phyloP scores from a whole-genome alignment of 2,797 vertebrate genomes.

The Enteromius afrohamiltoni region DNA sequence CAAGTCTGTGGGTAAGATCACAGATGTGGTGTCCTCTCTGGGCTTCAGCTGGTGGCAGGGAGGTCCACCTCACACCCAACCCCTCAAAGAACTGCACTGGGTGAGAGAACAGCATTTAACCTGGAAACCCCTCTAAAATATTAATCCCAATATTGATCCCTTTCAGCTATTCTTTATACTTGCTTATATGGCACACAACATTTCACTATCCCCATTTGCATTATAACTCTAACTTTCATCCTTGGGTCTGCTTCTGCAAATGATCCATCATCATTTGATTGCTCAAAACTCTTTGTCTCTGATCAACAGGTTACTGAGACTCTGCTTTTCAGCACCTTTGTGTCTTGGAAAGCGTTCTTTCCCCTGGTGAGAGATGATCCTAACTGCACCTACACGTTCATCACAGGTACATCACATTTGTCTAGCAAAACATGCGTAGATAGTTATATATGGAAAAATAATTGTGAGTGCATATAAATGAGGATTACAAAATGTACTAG shows the following conservation, averaged over 20 bases:
- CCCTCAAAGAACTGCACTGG: slow-evolving; percentile 81
- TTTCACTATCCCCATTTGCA: not conserved
- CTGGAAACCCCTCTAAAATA: not conserved
- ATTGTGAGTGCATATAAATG: not conserved
- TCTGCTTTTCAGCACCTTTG: slow-evolving; percentile 79
- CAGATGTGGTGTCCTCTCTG: slow-evolving; percentile 82
- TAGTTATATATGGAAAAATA: not conserved
- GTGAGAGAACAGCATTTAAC: slow-evolving; percentile 64
- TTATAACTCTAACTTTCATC: not conserved
- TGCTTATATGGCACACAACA: not conserved
- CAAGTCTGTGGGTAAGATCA: slow-evolving; percentile 78
- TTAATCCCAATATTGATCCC: not conserved
- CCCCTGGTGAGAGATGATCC: slow-evolving; percentile 79
- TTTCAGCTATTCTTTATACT: not conserved
- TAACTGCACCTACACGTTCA: slow-evolving; percentile 82
- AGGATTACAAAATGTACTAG: not conserved
- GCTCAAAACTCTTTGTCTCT: not conserved
- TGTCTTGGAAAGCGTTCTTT: slow-evolving; percentile 83
- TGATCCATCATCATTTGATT: not conserved
- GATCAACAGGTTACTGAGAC: slow-evolving; percentile 76
- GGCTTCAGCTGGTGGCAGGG: slow-evolving; percentile 89
- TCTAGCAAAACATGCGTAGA: not conserved
- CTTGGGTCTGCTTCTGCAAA: not conserved
- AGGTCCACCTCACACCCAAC: slow-evolving; percentile 83
- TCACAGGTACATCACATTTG: slow-evolving; percentile 77